Base-by-base conservation (phyloP, 2,888 invertebrate species). In the Eudemis profundana region DNA sequence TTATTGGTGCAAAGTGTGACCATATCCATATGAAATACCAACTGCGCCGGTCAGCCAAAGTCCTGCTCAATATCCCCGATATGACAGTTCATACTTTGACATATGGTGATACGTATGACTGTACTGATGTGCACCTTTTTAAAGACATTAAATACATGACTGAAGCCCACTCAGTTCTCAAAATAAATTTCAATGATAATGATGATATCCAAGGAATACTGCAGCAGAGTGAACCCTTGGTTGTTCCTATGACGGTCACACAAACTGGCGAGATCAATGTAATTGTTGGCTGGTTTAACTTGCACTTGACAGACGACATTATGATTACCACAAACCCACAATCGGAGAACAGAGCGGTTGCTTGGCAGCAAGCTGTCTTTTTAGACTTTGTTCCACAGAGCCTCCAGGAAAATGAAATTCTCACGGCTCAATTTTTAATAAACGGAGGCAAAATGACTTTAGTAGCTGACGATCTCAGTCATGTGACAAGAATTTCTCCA, bases 331-430 rank as follows among this genome's bases (percentile, higher is more conserved):
- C 95, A 7, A 92, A 94, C 69, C 95, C 95, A 1, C 86, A 80
- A 62, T 84, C 87, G 27, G 81, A 83, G 4, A 74, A 82, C 1
- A 82, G 87, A 69, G 88, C 92, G 3, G 89, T 93, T 68, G 96
- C 96, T 74, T 97, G 97, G 97, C 96, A 97, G 78, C 96, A 96
- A 78, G 96, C 96, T 5, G 89, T 97, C 40, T 96, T 95, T 79
- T 94, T 93, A 82, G 85, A 94, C 66, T 84, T 88, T 54, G 76
- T 90, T 70, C 91, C 93, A 29, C 80, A 68, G 66, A 51, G 62
- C 57, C 78, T 86, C 1, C 68, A 77, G 56, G 68, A 82, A 67
- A 79, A 86, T 70, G 79, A 88, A 42, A 74, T 73, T 19, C 66
- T 92, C 59, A 73, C 79, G 66, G 67, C 88, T 61, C 72, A 85